Conservation (phyloP, 1,140 invertebrate species). For the Dendrolimus kikuchii region DNA sequence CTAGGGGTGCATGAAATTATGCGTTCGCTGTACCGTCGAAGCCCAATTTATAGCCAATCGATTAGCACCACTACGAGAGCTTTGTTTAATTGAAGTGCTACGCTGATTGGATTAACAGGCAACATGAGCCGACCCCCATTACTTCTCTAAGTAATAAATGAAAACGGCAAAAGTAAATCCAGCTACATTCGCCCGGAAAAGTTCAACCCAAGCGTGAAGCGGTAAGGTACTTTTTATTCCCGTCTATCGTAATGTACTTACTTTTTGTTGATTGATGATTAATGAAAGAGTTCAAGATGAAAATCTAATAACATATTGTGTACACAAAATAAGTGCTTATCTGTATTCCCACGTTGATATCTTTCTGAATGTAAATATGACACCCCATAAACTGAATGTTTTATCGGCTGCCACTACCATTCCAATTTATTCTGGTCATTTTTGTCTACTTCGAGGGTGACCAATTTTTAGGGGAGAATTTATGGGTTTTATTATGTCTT, state of each 20-base stretch:
- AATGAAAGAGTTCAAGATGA: neutral
- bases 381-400: slow-evolving; percentile 70
- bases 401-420: slow-evolving; percentile 63
- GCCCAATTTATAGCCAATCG: slow-evolving; percentile 46
- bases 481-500: slow-evolving; percentile 52
- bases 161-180: slow-evolving; percentile 13
- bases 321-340: slow-evolving; percentile 47
- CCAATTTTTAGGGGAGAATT: slow-evolving; percentile 63
- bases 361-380: slow-evolving; percentile 67
- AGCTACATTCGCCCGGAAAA: slow-evolving; percentile 11
- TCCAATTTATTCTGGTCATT: slow-evolving; percentile 71
- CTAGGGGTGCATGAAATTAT: slow-evolving; percentile 39
- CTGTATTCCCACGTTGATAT: slow-evolving; percentile 55
- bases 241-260: too few species aligned
- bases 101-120: slow-evolving; percentile 46
- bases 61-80: slow-evolving; percentile 42
- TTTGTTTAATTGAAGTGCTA: slow-evolving; percentile 53
- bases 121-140: slow-evolving; percentile 16
- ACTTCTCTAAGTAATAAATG: slow-evolving; percentile 20
- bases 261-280: neutral
- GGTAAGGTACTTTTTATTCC: too few species aligned
- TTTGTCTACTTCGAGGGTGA: slow-evolving; percentile 65
- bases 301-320: slow-evolving; percentile 37
- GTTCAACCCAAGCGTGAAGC: neutral
- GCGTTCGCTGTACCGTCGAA: slow-evolving; percentile 29